A percentile compares a stretch with the other conserved stretches of the same genome.
These are phyloP conservation scores for Liposcelis brunnea DNA, from an alignment of 2,888 invertebrate genomes.

Conservation along the genomic window DNA sequence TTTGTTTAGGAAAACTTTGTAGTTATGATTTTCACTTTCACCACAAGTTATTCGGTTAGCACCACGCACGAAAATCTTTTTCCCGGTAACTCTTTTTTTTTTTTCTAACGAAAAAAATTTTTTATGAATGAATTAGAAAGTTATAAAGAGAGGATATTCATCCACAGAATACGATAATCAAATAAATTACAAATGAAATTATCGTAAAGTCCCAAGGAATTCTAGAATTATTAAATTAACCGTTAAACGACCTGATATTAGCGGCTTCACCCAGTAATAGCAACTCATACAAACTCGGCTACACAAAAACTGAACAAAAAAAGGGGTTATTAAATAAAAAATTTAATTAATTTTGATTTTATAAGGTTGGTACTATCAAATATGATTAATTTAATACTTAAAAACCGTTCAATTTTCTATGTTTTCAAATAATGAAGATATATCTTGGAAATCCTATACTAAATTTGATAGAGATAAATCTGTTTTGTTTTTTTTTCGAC, in stretches of 20 bases:
- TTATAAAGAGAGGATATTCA: slow-evolving; percentile 3
- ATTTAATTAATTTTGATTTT: too few species aligned
- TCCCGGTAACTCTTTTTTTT: not conserved
- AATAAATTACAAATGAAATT: slow-evolving; percentile 9
- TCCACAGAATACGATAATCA: slow-evolving; percentile 7
- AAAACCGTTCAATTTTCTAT: slow-evolving; percentile 8
- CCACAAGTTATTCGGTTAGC: too few species aligned
- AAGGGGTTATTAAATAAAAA: too few species aligned
- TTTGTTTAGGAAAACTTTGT: too few species aligned
- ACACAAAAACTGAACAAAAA: too few species aligned
- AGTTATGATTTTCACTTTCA: too few species aligned
- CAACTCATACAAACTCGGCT: too few species aligned
- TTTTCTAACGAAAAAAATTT: not conserved
- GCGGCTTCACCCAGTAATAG: too few species aligned
- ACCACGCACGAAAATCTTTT: not conserved
- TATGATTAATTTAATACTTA: slow-evolving; percentile 6
- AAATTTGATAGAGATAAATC: slow-evolving; percentile 9
- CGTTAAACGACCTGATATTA: too few species aligned
- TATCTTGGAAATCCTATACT: slow-evolving; percentile 7
- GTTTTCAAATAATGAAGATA: slow-evolving; percentile 9
- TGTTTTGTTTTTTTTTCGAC: slow-evolving; percentile 6
- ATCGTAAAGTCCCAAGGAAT: slow-evolving; percentile 9
- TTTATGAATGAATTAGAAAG: slow-evolving; percentile 1
- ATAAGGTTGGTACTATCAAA: not conserved
- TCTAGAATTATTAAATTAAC: not conserved